phyloP scores from a whole-genome alignment of 2,888 invertebrate species.

The Pilophorus perplexus region DNA sequence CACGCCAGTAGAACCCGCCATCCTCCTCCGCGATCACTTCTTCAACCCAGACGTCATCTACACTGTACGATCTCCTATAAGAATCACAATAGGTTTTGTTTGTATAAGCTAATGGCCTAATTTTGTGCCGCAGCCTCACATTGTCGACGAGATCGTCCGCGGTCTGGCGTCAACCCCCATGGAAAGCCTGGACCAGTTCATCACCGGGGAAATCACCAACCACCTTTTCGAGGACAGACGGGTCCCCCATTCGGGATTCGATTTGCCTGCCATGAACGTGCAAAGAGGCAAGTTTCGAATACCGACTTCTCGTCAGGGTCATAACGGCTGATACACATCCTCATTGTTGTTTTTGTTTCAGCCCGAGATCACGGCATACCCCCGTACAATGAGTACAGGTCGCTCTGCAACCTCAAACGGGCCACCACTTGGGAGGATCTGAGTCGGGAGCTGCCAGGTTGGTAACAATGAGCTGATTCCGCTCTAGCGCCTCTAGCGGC shows the following conservation, averaged over 20 bases:
- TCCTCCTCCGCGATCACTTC: conserved; percentile 82
- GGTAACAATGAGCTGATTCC: too few species aligned
- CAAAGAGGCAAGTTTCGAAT: conserved; percentile 64
- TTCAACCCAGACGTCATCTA: conserved; percentile 84
- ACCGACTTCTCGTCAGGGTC: too few species aligned
- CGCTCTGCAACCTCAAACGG: conserved; percentile 82
- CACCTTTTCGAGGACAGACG: conserved; percentile 88
- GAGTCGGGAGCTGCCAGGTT: conserved; percentile 73
- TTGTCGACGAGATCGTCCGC: conserved; percentile 81
- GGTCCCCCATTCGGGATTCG: conserved; percentile 88
- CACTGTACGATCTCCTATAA: conserved; percentile 55
- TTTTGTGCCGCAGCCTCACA: conserved; percentile 59
- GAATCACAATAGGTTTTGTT: neutral
- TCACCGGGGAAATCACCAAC: conserved; percentile 91
- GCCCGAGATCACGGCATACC: conserved; percentile 85
- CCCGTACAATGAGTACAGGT: conserved; percentile 86
- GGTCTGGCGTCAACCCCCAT: conserved; percentile 85
- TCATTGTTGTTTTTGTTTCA: conserved; percentile 46
- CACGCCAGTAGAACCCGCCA: conserved; percentile 79
- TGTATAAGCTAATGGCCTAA: conserved; percentile 1
- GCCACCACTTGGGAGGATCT: conserved; percentile 84
- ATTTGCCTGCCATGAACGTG: conserved; percentile 86
- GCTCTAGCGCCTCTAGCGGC: too few species aligned
- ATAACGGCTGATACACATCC: neutral
- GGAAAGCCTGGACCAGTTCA: conserved; percentile 90